Base-by-base conservation (phyloP, 1,140 invertebrate species). In the Listronotus oregonensis region DNA sequence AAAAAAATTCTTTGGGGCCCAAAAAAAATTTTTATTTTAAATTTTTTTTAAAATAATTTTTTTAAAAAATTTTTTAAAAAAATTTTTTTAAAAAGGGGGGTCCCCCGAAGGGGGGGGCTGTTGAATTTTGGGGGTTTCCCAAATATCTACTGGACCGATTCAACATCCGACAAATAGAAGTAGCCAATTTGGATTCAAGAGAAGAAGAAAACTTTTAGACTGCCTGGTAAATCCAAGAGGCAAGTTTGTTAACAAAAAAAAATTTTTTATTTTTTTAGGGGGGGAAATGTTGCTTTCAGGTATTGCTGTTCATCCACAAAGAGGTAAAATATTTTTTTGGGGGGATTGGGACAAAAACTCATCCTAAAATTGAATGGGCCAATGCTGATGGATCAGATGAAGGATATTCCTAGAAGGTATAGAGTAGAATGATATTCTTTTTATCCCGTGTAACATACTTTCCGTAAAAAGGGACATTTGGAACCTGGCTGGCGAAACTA, bases 251-350 rank as follows among this genome's bases (percentile, higher is more conserved):
- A 1, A 27, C 21, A 1, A 37, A 37, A 37, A 37, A 8, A 95
- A 84, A 84, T 99, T 98, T 95, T 76, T 99, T 97, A 95, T 92
- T 94, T 0, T 97, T 76, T 99, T 97, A 96, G 90, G 96, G 77
- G 85, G 96, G n/a, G 80, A n/a, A 89, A 97, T 0, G 94, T 98
- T 86, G 90, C 95, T 37, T n/a, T 67, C 51, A 46, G 63, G 65
- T n/a, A 74, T 64, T 34, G 66, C 66, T 1, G 66, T 70, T 59
- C 67, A 68, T 70, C 69, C 65, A 9, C 69, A 70, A 61, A 55
- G 69, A 27, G 96, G 94, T 27, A 93, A 95, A 84, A 84, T 99
- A 49, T 98, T 95, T 83, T 1, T n/a, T 76, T 99, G 97, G 95
- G 92, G 94, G 0, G 97, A 99, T 76, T 99, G 97, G 97, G 90